Conservation (phyloP, 1,140 invertebrate genomes). For the Condylostylus longicornis region DNA sequence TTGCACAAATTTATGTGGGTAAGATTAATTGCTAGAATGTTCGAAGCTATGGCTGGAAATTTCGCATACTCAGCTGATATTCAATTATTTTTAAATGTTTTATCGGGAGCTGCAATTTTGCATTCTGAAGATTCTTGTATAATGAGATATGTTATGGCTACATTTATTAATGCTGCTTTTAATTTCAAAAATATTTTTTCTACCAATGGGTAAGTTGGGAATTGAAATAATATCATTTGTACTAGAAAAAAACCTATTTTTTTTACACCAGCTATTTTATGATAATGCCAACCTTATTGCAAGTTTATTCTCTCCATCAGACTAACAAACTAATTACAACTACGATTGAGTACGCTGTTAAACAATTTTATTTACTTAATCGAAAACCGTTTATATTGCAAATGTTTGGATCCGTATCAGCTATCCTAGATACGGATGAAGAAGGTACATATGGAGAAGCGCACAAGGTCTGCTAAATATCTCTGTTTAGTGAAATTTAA, state of each 20-base stretch:
- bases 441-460: slow-evolving; percentile 72
- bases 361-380: slow-evolving; percentile 97
- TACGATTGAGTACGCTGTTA: slow-evolving; percentile 93
- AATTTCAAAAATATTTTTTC: slow-evolving; percentile 99
- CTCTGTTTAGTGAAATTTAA: slow-evolving; percentile 6
- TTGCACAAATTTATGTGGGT: slow-evolving; percentile 99
- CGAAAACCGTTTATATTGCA: slow-evolving; percentile 96
- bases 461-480: slow-evolving; percentile 51
- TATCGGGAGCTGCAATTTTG: slow-evolving; percentile 92
- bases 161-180: slow-evolving; percentile 92
- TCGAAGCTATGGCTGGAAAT: slow-evolving; percentile 95
- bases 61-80: slow-evolving; percentile 96
- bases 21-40: slow-evolving; percentile 89
- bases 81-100: slow-evolving; percentile 91
- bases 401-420: slow-evolving; percentile 96
- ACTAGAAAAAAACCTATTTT: slow-evolving; percentile 6
- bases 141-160: slow-evolving; percentile 87
- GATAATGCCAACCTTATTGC: slow-evolving; percentile 92
- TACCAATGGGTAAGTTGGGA: slow-evolving; percentile 64
- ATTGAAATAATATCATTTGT: not conserved
- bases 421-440: slow-evolving; percentile 88
- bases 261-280: slow-evolving; percentile 62
- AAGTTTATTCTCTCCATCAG: slow-evolving; percentile 95
- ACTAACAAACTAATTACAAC: slow-evolving; percentile 88
- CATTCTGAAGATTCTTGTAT: slow-evolving; percentile 95